A percentile compares a stretch with the other conserved stretches of the same genome.
phyloP scores from a whole-genome alignment of 2,797 vertebrate genomes.

The Antrozous pallidus region DNA sequence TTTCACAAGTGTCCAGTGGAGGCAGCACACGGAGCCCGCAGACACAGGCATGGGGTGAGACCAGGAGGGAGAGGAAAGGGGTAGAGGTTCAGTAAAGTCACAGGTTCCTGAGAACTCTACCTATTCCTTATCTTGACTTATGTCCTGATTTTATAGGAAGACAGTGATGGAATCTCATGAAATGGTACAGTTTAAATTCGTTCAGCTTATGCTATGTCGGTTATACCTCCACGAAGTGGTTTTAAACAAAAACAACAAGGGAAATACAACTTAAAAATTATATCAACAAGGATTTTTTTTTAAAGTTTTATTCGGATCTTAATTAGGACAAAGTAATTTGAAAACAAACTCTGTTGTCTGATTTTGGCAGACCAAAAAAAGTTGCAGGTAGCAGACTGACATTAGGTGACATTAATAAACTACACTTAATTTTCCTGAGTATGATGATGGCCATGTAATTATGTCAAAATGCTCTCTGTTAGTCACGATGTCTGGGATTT shows the following conservation, averaged over 20 bases:
- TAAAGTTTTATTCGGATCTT: not conserved
- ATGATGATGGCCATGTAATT: not conserved
- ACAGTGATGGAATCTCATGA: not conserved
- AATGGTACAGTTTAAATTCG: not conserved
- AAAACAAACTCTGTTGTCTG: not conserved
- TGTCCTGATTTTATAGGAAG: not conserved
- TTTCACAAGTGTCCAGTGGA: not conserved
- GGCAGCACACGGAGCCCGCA: not conserved
- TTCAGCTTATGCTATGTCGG: not conserved
- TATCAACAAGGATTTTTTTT: not conserved
- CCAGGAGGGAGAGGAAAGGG: not conserved
- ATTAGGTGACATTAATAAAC: not conserved
- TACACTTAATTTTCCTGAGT: not conserved
- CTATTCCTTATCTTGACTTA: not conserved
- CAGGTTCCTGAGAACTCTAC: not conserved
- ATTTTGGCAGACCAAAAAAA: not conserved
- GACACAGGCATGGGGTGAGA: fast-evolving
- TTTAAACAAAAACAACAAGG: not conserved
- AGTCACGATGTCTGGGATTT: not conserved
- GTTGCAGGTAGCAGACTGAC: fast-evolving
- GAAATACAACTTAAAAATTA: not conserved
- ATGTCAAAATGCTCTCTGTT: not conserved
- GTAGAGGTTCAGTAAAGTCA: not conserved
- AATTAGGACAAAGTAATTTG: not conserved
- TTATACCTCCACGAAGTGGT: not conserved